Evolutionary conservation across 2,888 invertebrate genomes (phyloP).

Genomic region (Drosophila affinis): DNA sequence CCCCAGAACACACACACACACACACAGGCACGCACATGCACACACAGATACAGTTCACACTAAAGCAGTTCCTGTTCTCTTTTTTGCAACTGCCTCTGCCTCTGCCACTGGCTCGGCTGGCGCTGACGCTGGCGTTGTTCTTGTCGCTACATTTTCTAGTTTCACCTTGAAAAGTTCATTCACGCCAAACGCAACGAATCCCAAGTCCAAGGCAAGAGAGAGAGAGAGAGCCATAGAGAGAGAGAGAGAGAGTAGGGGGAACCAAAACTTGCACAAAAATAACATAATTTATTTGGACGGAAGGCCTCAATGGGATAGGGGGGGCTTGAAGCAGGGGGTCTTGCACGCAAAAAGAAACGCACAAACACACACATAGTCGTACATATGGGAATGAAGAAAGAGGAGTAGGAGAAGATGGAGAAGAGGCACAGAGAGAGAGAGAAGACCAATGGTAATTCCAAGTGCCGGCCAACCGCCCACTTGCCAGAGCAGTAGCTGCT

Average conservation of each 20-base stretch:
- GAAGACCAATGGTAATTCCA: slow-evolving; percentile 5
- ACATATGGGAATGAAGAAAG: not conserved
- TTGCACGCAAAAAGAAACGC: slow-evolving; percentile 62
- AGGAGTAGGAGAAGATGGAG: slow-evolving; percentile 6
- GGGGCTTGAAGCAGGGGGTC: not conserved
- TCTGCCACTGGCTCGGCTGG: slow-evolving; percentile 8
- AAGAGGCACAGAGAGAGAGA: slow-evolving; percentile 2
- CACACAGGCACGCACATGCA: not conserved
- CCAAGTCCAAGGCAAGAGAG: slow-evolving; percentile 53
- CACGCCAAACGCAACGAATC: slow-evolving; percentile 80
- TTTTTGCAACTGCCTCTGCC: slow-evolving; percentile 38
- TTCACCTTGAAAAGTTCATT: slow-evolving; percentile 83
- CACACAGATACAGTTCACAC: not conserved
- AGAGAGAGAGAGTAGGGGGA: slow-evolving; percentile 24
- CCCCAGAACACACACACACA: slow-evolving; percentile 55
- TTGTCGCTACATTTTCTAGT: slow-evolving; percentile 70
- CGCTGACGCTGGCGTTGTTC: slow-evolving; percentile 43
- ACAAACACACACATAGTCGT: slow-evolving; percentile 15
- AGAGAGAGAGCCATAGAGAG: slow-evolving; percentile 34
- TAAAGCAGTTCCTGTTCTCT: slow-evolving; percentile 69
- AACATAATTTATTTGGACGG: slow-evolving; percentile 75
- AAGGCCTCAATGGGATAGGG: slow-evolving; percentile 31
- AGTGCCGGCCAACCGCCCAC: not conserved
- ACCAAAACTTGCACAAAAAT: slow-evolving; percentile 78
- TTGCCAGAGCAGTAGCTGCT: not conserved